Percentiles rank a stretch among this genome's conserved stretches.
phyloP scores from a whole-genome alignment of 2,888 invertebrate genomes.

The Siphlonurus alternatus region DNA sequence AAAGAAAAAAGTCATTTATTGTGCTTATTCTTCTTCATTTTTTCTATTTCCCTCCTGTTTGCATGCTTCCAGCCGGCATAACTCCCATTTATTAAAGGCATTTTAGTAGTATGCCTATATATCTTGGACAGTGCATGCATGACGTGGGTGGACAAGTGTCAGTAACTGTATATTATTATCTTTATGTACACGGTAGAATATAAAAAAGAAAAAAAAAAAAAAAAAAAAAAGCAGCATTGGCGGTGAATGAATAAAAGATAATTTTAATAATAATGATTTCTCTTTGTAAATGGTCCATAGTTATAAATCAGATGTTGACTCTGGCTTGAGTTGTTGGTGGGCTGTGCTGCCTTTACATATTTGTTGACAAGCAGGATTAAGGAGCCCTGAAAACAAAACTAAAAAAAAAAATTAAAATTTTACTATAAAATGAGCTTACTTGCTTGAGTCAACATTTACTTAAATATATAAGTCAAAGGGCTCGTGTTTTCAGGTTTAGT shows the following conservation, averaged over 20 bases:
- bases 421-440: too few species aligned
- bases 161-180: slow-evolving; percentile 15
- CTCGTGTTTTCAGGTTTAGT: neutral
- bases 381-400: too few species aligned
- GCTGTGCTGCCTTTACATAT: neutral
- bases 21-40: slow-evolving; percentile 11
- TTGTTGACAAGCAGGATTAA: too few species aligned
- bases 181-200: too few species aligned
- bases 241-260: neutral
- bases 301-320: too few species aligned
- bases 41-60: slow-evolving; percentile 15
- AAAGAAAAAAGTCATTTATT: slow-evolving; percentile 13
- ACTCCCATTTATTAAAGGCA: too few species aligned
- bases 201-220: too few species aligned
- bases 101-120: slow-evolving; percentile 13
- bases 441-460: neutral
- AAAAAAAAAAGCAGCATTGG: too few species aligned
- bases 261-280: slow-evolving; percentile 2
- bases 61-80: slow-evolving; percentile 17
- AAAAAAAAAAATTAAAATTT: too few species aligned
- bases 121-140: slow-evolving; percentile 9
- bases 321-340: neutral
- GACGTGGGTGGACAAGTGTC: slow-evolving; percentile 15
- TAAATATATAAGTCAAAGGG: too few species aligned
- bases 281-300: too few species aligned